A percentile compares a stretch with the other conserved stretches of the same genome.
phyloP scores from a whole-genome alignment of 2,113 vertebrate genomes.

The Lophotis ruficrista region DNA sequence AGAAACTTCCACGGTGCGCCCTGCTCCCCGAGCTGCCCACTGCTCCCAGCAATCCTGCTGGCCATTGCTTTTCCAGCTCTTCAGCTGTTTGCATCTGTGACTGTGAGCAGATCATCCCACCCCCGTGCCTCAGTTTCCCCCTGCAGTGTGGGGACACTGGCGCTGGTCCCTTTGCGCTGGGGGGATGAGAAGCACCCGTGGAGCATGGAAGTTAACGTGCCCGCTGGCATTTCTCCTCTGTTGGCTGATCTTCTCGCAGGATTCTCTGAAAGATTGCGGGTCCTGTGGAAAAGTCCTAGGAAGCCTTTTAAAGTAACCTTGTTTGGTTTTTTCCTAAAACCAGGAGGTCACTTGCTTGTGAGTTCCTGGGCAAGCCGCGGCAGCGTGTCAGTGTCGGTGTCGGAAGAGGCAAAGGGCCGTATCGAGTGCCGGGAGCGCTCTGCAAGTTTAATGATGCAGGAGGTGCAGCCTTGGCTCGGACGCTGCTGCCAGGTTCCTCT shows the following conservation, averaged over 20 bases:
- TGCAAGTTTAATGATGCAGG: conserved; percentile 77
- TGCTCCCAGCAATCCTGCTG: neutral
- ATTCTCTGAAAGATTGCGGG: neutral
- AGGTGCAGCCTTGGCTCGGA: neutral
- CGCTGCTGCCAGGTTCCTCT: neutral
- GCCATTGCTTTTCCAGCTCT: neutral
- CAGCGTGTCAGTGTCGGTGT: neutral
- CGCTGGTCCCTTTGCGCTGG: rapidly evolving
- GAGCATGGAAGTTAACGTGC: neutral
- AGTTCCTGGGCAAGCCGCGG: conserved; percentile 15
- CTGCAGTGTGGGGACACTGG: neutral
- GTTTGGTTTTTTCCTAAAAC: neutral
- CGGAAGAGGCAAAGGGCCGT: neutral
- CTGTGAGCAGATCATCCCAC: neutral
- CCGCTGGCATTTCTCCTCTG: neutral
- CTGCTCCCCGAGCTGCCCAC: neutral
- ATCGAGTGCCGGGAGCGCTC: conserved; percentile 32
- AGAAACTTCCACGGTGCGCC: rapidly evolving
- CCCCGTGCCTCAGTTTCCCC: neutral
- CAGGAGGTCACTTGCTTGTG: neutral
- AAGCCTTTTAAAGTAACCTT: neutral
- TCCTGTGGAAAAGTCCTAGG: neutral
- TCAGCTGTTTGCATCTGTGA: neutral
- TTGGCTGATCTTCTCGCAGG: neutral
- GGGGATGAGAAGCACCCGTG: neutral